These are phyloP conservation scores for Laspeyria flexula DNA, from an alignment of 2,888 invertebrate species.

Conservation along the genomic window DNA sequence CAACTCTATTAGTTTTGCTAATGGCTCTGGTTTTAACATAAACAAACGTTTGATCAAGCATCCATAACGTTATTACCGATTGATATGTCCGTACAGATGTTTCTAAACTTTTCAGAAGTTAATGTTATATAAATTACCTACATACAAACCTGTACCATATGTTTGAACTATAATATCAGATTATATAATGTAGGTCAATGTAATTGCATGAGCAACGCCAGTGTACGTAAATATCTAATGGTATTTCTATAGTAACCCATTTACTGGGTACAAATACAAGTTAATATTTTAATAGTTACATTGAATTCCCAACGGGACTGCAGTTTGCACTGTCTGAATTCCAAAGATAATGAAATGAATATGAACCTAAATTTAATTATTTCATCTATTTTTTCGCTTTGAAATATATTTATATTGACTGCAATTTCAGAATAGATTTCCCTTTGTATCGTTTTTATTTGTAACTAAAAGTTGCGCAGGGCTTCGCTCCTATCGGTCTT, in stretches of 20 bases:
- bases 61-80: conserved; percentile 29
- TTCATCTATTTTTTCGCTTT: no score
- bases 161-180: conserved; percentile 38
- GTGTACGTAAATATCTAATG: conserved; percentile 52
- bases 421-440: no score
- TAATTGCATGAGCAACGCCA: conserved; percentile 53
- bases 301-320: background rate
- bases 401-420: no score
- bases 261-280: conserved; percentile 12
- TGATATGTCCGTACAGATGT: conserved; percentile 43
- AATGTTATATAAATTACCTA: conserved; percentile 31
- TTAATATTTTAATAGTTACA: conserved; percentile 13
- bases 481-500: no score
- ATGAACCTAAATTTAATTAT: no score
- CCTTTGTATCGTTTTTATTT: no score
- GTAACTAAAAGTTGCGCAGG: no score
- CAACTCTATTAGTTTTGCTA: conserved; percentile 29
- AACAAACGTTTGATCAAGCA: conserved; percentile 22
- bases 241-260: conserved; percentile 41
- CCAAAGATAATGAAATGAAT: background rate
- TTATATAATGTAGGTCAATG: conserved; percentile 60
- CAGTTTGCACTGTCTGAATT: no score
- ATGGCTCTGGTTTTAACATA: conserved; percentile 30
- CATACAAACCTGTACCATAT: conserved; percentile 33
- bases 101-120: conserved; percentile 32